These are phyloP conservation scores for Parus major DNA, from an alignment of 2,113 vertebrate species.

Conservation along the genomic window DNA sequence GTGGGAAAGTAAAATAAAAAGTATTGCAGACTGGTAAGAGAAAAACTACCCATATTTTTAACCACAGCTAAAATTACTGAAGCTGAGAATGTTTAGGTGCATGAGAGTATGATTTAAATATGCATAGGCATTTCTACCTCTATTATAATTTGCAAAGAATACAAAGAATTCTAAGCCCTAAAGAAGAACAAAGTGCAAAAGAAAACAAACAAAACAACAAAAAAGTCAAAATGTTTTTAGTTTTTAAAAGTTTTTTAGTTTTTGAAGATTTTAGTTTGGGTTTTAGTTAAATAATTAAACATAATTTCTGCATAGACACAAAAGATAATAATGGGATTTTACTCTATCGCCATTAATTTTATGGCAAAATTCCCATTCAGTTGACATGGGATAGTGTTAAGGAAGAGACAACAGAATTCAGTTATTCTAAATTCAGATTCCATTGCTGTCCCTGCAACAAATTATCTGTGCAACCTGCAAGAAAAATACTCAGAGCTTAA, in stretches of 20 bases:
- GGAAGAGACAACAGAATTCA: not conserved
- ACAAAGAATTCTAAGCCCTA: not conserved
- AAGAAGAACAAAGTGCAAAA: not conserved
- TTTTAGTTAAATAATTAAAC: not conserved
- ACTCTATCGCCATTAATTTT: not conserved
- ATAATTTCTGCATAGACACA: not conserved
- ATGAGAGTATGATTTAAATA: not conserved
- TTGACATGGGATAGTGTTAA: not conserved
- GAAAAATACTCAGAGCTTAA: not conserved
- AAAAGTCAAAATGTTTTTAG: not conserved
- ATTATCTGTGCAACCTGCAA: not conserved
- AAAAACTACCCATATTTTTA: not conserved
- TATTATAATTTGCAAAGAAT: not conserved
- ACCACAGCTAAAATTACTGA: not conserved
- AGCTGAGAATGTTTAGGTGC: not conserved
- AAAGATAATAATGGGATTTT: not conserved
- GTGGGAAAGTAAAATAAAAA: not conserved
- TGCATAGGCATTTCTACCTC: not conserved
- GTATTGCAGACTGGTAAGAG: not conserved
- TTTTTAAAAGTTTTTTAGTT: no score
- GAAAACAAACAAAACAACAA: not conserved
- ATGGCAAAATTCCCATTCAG: not conserved
- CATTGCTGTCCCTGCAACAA: not conserved
- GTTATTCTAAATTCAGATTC: not conserved
- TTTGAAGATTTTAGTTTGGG: not conserved